Conservation (phyloP, 64 coral and sea anemone species). For the Platygyra sinensis region DNA sequence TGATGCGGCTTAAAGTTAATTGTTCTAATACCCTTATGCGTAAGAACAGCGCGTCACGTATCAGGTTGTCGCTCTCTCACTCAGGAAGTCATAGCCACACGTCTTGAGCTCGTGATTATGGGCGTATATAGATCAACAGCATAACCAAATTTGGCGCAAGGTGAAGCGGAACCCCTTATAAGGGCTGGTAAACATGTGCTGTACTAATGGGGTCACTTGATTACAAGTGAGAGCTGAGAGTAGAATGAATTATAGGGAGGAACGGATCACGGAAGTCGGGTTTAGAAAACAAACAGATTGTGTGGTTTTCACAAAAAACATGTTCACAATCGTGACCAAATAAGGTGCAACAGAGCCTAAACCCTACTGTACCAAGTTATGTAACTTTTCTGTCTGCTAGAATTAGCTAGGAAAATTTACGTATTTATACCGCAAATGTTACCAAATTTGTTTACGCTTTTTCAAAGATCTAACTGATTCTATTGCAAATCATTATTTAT, state of each 20-base stretch:
- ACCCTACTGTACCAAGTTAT: background rate
- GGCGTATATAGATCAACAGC: background rate
- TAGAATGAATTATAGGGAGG: background rate
- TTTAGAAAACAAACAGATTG: background rate
- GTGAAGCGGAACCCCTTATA: conserved; percentile 30
- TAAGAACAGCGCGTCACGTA: conserved; percentile 11
- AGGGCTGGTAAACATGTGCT: conserved; percentile 39
- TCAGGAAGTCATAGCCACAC: conserved; percentile 19
- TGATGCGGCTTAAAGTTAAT: conserved; percentile 47
- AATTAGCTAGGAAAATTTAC: background rate
- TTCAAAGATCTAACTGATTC: too few relatives aligned
- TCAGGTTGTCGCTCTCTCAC: background rate
- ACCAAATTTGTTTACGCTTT: too few relatives aligned
- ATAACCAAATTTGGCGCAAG: conserved; percentile 7
- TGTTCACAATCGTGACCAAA: conserved; percentile 17
- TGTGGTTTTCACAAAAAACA: background rate
- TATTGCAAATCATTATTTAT: too few relatives aligned
- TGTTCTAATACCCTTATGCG: conserved; percentile 6
- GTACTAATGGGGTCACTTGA: background rate
- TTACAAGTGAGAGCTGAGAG: conserved; percentile 21
- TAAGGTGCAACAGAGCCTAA: background rate
- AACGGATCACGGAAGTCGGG: conserved; percentile 22
- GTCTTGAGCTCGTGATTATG: conserved; percentile 7
- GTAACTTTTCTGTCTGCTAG: background rate
- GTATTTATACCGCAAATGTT: too few relatives aligned